These are phyloP conservation scores for Columba guinea DNA, from an alignment of 2,797 vertebrate genomes.

Conservation along the genomic window DNA sequence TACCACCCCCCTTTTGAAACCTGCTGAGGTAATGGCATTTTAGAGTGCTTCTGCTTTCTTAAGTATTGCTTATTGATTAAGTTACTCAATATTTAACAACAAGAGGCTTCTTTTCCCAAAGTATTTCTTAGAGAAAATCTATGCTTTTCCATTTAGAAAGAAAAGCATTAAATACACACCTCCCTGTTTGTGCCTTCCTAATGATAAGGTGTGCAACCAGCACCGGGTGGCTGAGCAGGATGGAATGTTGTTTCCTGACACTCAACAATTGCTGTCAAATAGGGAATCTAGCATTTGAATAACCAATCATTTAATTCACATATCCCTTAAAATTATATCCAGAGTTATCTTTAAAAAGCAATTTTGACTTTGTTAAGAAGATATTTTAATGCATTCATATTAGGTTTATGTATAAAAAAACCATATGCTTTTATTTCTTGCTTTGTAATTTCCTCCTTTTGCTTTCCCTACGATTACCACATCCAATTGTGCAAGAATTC, in stretches of 20 bases:
- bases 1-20: background rate
- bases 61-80: slow-evolving; percentile 29
- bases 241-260: background rate
- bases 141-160: background rate
- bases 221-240: background rate
- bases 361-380: background rate
- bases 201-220: background rate
- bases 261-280: background rate
- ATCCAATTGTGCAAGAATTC: background rate
- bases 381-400: background rate
- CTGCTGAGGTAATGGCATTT: slow-evolving; percentile 9
- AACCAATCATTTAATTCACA: fast-evolving
- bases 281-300: background rate
- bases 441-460: background rate
- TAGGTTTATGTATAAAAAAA: background rate
- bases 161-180: background rate
- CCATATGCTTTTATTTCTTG: slow-evolving; percentile 13
- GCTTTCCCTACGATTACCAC: background rate
- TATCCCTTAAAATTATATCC: background rate
- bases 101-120: background rate
- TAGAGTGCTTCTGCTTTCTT: background rate
- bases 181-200: background rate
- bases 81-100: slow-evolving; percentile 29
- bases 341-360: background rate
- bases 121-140: background rate